Conservation (phyloP, 2,797 vertebrate genomes). For the Protosalanx chinensis region DNA sequence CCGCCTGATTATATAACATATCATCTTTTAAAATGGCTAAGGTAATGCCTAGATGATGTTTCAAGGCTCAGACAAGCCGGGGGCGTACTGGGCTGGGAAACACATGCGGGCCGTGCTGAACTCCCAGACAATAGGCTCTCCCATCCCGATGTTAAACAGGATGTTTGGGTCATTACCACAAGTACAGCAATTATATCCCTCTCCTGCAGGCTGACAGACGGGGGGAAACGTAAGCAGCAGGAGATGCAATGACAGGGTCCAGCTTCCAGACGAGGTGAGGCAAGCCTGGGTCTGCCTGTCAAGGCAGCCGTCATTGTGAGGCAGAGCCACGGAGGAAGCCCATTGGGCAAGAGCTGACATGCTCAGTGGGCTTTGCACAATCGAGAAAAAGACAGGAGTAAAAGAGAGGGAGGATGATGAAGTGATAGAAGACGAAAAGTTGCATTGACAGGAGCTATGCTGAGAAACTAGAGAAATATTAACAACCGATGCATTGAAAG, state of each 20-base stretch:
- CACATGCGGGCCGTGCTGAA: constrained; percentile 17
- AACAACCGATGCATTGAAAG: too few species aligned
- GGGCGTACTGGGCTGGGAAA: constrained; percentile 8
- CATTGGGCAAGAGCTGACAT: constrained; percentile 18
- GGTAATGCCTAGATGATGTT: too few species aligned
- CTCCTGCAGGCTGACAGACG: not conserved
- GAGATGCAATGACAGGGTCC: constrained; percentile 6
- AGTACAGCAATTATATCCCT: constrained; percentile 38
- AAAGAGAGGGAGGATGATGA: not conserved
- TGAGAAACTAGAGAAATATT: constrained; percentile 12
- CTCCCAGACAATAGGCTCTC: not conserved
- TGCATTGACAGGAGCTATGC: not conserved
- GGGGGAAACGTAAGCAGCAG: not conserved
- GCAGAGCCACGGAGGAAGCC: not conserved
- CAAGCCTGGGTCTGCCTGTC: constrained; percentile 9
- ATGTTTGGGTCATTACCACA: constrained; percentile 48
- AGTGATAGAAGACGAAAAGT: constrained; percentile 2
- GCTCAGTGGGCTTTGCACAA: constrained; percentile 15
- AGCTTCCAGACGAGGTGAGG: not conserved
- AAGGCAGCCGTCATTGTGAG: not conserved
- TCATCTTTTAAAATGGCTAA: too few species aligned
- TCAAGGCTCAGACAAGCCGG: too few species aligned
- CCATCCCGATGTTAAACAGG: constrained; percentile 36
- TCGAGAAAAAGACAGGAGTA: not conserved
- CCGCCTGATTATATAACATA: too few species aligned